phyloP scores from a whole-genome alignment of 2,113 vertebrate species.

The Periophthalmodon schlosseri region DNA sequence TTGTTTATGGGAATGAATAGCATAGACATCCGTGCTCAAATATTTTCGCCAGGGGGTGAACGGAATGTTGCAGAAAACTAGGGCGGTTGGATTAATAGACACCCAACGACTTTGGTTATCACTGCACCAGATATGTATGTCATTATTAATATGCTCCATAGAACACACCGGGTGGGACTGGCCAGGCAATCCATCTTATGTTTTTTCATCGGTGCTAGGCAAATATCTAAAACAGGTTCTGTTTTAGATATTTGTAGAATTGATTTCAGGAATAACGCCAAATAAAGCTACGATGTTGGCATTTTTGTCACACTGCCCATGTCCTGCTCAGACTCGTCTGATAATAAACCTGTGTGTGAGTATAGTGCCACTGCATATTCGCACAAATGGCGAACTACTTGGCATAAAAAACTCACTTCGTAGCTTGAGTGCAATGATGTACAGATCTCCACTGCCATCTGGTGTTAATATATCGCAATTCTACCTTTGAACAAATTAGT shows the following conservation, averaged over 20 bases:
- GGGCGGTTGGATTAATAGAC: slow-evolving; percentile 42
- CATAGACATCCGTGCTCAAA: not conserved
- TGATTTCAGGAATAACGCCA: no score
- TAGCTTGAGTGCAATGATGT: not conserved
- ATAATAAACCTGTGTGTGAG: no score
- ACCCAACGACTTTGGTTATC: slow-evolving; percentile 2
- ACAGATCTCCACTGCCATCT: slow-evolving; percentile 28
- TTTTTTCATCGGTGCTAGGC: no score
- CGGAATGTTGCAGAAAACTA: slow-evolving; percentile 21
- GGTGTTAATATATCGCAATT: slow-evolving; percentile 27
- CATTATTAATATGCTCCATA: slow-evolving; percentile 31
- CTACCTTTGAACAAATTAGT: not conserved
- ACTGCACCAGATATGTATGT: slow-evolving; percentile 3
- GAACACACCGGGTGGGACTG: slow-evolving; percentile 20
- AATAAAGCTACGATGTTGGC: no score
- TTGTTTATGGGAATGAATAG: not conserved
- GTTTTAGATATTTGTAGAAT: no score
- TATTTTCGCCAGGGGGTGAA: slow-evolving; percentile 11
- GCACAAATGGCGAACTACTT: no score
- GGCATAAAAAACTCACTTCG: no score
- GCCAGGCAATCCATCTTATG: no score
- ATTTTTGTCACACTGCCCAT: not conserved
- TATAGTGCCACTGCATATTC: no score
- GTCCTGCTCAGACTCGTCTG: not conserved
- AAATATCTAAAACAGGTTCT: no score